These are phyloP conservation scores for Alethe diademata DNA, from an alignment of 2,113 vertebrate species.

Conservation along the genomic window DNA sequence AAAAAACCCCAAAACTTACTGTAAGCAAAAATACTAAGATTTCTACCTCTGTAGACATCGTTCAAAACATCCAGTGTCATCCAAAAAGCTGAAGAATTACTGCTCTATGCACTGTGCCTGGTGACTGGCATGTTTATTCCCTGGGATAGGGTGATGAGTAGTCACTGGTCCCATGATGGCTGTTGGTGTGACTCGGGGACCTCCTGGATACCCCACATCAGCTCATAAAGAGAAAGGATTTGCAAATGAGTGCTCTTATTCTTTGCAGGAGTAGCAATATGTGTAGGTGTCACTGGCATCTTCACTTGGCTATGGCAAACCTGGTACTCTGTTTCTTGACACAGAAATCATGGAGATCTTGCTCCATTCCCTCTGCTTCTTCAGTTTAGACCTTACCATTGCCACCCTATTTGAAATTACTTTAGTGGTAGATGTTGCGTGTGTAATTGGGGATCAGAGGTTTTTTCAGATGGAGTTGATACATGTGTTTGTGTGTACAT, in stretches of 20 bases:
- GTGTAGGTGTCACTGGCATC: not conserved
- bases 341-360: not conserved
- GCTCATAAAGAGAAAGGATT: not conserved
- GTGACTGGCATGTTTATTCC: not conserved
- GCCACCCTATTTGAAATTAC: not conserved
- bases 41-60: not conserved
- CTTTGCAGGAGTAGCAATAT: not conserved
- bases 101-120: not conserved
- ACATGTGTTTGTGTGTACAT: rapidly evolving
- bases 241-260: not conserved
- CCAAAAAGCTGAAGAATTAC: not conserved
- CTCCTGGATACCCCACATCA: not conserved
- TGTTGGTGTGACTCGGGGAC: not conserved
- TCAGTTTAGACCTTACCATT: not conserved
- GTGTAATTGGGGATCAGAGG: not conserved
- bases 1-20: not conserved
- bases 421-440: not conserved
- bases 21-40: not conserved
- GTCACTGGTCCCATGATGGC: not conserved
- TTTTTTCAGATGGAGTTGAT: not conserved
- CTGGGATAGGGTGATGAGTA: too few species aligned
- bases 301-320: not conserved
- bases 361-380: not conserved
- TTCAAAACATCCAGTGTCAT: not conserved
- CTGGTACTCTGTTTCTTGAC: not conserved